A percentile compares a stretch with the other conserved stretches of the same genome.
phyloP scores from a whole-genome alignment of 2,797 vertebrate species.

The Taeniopygia guttata region DNA sequence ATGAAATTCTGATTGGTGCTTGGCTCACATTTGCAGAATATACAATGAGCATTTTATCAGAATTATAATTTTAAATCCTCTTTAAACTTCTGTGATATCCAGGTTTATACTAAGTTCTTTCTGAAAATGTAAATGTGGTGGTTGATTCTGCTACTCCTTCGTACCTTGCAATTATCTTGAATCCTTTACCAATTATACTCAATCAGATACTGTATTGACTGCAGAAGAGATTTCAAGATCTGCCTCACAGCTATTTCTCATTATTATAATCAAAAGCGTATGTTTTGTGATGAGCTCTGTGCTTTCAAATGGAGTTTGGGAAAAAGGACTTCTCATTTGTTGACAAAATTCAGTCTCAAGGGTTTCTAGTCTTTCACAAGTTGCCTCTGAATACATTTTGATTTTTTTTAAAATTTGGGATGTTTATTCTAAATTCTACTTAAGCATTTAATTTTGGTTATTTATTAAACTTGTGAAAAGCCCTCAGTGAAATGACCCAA shows the following conservation, averaged over 20 bases:
- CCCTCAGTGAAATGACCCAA: not conserved
- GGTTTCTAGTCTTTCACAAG: not conserved
- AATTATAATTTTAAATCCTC: not conserved
- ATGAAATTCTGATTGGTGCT: not conserved
- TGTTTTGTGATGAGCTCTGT: not conserved
- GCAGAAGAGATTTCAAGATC: slow-evolving; percentile 1
- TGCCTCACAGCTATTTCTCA: not conserved
- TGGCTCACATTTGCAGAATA: not conserved
- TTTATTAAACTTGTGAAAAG: not conserved
- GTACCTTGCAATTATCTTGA: slow-evolving; percentile 12
- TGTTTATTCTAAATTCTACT: not conserved
- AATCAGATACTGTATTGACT: slow-evolving; percentile 1
- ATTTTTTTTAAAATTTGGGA: not conserved
- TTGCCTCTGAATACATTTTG: not conserved
- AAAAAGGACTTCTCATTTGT: slow-evolving; percentile 22
- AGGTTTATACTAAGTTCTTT: slow-evolving; percentile 7
- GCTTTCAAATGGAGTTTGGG: not conserved
- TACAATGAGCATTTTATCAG: not conserved
- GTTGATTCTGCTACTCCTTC: not conserved
- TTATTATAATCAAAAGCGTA: not conserved
- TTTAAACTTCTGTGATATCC: not conserved
- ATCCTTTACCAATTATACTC: slow-evolving; percentile 1
- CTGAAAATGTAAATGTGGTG: not conserved
- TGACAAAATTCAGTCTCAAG: not conserved
- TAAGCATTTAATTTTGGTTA: not conserved